Evolutionary conservation across 2,113 vertebrate species (phyloP).

Genomic region (Rhabdornis inornatus): DNA sequence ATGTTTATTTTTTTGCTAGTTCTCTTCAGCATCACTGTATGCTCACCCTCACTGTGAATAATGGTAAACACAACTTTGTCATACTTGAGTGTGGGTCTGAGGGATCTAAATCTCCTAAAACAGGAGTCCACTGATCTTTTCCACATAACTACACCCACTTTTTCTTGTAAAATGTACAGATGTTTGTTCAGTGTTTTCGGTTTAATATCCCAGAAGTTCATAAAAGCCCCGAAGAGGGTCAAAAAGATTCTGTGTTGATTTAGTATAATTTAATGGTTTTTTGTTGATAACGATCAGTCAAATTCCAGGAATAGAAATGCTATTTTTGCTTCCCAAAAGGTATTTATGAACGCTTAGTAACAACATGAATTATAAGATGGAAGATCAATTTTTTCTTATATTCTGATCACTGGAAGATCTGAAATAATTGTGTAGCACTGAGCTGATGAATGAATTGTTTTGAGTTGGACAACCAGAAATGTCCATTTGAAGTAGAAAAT

Average conservation of each 20-base stretch:
- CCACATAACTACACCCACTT: accelerated
- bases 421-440: neutral
- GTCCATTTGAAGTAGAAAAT: neutral
- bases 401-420: neutral
- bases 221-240: neutral
- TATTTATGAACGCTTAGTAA: neutral
- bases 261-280: neutral
- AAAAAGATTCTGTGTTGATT: neutral
- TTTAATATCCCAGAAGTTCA: neutral
- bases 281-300: neutral
- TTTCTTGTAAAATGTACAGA: neutral
- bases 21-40: neutral
- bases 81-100: neutral
- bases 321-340: neutral
- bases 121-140: neutral
- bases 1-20: neutral
- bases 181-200: neutral
- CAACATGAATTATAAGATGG: neutral
- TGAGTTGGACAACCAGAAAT: neutral
- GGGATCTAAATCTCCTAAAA: neutral
- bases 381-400: neutral
- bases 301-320: neutral
- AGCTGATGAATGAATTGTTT: neutral
- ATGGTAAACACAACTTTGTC: neutral
- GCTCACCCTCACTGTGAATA: neutral